Percentiles rank a stretch among this genome's conserved stretches.
phyloP scores from a whole-genome alignment of 2,113 vertebrate genomes.

The Bambusicola thoracicus region DNA sequence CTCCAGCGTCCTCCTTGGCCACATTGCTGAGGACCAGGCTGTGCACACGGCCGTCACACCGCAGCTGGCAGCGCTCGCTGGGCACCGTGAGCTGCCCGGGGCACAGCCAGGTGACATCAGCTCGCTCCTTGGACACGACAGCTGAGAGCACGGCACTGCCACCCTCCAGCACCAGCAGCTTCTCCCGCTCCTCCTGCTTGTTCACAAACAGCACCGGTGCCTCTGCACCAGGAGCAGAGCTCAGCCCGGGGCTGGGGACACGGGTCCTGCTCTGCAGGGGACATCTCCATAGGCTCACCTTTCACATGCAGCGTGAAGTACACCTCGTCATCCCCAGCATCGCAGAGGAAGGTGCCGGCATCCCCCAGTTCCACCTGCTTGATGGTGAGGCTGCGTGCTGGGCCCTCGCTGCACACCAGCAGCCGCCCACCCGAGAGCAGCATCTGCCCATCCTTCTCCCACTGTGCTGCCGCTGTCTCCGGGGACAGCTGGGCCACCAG shows the following conservation, averaged over 20 bases:
- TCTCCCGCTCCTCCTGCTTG: conserved; percentile 59
- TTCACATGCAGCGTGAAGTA: conserved; percentile 83
- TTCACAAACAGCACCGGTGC: conserved; percentile 60
- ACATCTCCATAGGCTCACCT: conserved; percentile 72
- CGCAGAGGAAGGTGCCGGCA: conserved; percentile 83
- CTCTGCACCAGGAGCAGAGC: not conserved
- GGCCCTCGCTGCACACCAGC: conserved; percentile 81
- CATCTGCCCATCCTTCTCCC: conserved; percentile 80
- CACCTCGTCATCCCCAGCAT: conserved; percentile 80
- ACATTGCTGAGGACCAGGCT: conserved; percentile 57
- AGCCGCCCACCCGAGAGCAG: conserved; percentile 78
- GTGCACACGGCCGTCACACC: conserved; percentile 44
- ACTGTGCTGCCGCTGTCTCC: conserved; percentile 74
- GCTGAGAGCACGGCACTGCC: conserved; percentile 49
- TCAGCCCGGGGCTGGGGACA: not conserved
- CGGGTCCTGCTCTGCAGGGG: not conserved
- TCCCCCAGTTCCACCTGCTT: conserved; percentile 80
- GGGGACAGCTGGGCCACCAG: conserved; percentile 78
- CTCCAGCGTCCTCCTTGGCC: conserved; percentile 31
- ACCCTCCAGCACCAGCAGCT: conserved; percentile 54
- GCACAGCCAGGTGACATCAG: conserved; percentile 35
- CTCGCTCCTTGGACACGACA: conserved; percentile 40
- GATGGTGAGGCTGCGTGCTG: conserved; percentile 83
- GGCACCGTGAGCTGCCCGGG: not conserved
- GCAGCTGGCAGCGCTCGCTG: conserved; percentile 16